A percentile compares a stretch with the other conserved stretches of the same genome.
phyloP scores from a whole-genome alignment of 2,113 vertebrate genomes.

The Girardinichthys multiradiatus region DNA sequence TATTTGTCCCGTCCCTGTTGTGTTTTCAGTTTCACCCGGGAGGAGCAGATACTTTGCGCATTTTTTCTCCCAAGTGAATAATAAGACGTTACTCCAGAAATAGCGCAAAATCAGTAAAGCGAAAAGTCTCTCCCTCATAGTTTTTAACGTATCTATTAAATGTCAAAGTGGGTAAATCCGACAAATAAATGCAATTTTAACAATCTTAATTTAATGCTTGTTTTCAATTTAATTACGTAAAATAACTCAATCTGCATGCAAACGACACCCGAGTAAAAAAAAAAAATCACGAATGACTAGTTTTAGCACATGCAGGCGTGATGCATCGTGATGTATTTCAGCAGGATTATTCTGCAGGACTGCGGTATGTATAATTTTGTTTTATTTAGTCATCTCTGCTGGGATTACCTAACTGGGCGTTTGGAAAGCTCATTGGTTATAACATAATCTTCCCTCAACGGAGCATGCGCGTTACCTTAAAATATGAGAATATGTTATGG shows the following conservation, averaged over 20 bases:
- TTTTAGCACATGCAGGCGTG: background rate
- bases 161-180: background rate
- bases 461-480: slow-evolving; percentile 76
- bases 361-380: slow-evolving; percentile 55
- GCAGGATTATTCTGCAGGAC: slow-evolving; percentile 33
- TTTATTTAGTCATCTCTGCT: slow-evolving; percentile 61
- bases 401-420: slow-evolving; percentile 68
- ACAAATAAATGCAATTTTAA: background rate
- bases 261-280: too few relatives aligned
- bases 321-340: slow-evolving; percentile 28
- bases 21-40: background rate
- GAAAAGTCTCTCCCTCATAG: slow-evolving; percentile 1
- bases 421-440: slow-evolving; percentile 69
- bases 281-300: background rate
- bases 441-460: slow-evolving; percentile 61
- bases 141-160: slow-evolving; percentile 6
- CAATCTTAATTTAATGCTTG: background rate
- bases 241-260: background rate
- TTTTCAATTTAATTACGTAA: background rate
- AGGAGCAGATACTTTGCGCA: background rate
- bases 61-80: background rate
- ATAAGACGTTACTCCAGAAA: slow-evolving; percentile 21
- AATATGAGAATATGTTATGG: slow-evolving; percentile 63
- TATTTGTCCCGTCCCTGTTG: background rate
- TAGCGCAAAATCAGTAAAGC: background rate